phyloP scores from a whole-genome alignment of 92 coral and sea anemone genomes.

The Umimayanthus chanpuru region DNA sequence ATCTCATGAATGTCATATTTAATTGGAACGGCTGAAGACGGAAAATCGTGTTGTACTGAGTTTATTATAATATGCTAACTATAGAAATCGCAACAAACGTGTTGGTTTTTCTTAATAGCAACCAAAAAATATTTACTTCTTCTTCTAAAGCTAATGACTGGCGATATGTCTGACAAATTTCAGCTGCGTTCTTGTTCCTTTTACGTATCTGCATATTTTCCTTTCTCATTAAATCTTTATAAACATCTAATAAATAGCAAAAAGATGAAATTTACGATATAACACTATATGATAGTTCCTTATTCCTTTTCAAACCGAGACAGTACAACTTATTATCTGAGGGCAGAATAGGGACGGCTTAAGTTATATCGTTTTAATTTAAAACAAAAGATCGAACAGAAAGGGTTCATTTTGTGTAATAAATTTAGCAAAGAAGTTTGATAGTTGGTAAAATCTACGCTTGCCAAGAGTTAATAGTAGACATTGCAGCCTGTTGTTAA shows the following conservation, averaged over 20 bases:
- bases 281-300: no score
- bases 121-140: background rate
- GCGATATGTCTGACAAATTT: background rate
- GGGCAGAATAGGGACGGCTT: background rate
- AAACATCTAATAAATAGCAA: no score
- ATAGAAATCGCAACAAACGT: background rate
- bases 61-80: background rate
- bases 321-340: background rate
- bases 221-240: background rate
- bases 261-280: background rate
- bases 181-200: background rate
- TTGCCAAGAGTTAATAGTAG: background rate
- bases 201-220: background rate
- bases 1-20: no score
- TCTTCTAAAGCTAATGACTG: background rate
- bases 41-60: background rate
- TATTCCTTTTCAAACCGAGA: background rate
- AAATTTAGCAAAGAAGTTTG: background rate
- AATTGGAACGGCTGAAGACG: background rate
- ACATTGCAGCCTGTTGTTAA: background rate
- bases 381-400: background rate
- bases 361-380: background rate
- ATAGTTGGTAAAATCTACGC: background rate
- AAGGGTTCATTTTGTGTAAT: background rate
- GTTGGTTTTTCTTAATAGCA: background rate